phyloP scores from a whole-genome alignment of 2,888 invertebrate species.

The Odiellus spinosus region DNA sequence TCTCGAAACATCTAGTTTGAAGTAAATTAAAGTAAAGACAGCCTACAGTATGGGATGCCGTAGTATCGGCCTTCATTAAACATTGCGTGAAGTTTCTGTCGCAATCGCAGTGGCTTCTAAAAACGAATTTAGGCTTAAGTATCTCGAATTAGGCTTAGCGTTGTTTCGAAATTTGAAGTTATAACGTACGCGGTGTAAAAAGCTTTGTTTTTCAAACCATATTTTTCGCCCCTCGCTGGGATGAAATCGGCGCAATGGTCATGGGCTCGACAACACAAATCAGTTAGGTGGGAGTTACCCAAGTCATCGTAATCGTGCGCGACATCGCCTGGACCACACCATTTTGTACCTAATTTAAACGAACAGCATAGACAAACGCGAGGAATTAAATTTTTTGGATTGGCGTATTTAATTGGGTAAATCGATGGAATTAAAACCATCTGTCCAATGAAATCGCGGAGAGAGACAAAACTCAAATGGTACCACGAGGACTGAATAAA shows the following conservation, averaged over 20 bases:
- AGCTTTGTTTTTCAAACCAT: constrained; percentile 47
- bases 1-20: constrained; percentile 51
- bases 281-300: constrained; percentile 6
- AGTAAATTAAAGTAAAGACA: constrained; percentile 55
- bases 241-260: constrained; percentile 49
- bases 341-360: constrained; percentile 16
- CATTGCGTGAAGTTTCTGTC: constrained; percentile 20
- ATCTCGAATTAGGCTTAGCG: too few relatives aligned
- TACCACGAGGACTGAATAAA: too few relatives aligned
- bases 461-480: too few relatives aligned
- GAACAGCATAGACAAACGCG: too few relatives aligned
- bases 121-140: too few relatives aligned
- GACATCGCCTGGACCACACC: constrained; percentile 11
- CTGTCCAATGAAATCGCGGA: too few relatives aligned
- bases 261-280: constrained; percentile 14
- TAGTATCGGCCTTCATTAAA: constrained; percentile 15
- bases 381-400: too few relatives aligned
- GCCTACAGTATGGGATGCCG: constrained; percentile 34
- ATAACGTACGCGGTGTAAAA: constrained; percentile 43
- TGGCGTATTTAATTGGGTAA: too few relatives aligned
- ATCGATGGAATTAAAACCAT: too few relatives aligned
- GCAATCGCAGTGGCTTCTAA: constrained; percentile 17
- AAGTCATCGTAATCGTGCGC: constrained; percentile 8
- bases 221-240: constrained; percentile 37
- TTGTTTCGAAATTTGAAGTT: too few relatives aligned